phyloP scores from a whole-genome alignment of 2,113 vertebrate species.

The Myanophis thanlyinensis region DNA sequence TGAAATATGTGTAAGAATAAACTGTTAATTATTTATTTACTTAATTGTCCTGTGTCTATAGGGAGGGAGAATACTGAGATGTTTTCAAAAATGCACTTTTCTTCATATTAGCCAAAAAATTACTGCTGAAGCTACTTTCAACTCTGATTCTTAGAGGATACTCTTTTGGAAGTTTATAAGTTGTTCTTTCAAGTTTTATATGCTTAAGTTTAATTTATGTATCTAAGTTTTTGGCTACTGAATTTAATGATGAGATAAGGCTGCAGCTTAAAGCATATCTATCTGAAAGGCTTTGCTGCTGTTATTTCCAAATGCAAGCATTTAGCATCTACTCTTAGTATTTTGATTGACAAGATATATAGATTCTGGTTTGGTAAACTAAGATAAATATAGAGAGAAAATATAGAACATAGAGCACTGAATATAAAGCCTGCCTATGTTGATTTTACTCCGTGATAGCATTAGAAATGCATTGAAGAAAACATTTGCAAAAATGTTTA shows the following conservation, averaged over 20 bases:
- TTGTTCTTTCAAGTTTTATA: background rate
- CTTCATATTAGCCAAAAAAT: background rate
- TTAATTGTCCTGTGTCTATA: background rate
- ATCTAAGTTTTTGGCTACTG: background rate
- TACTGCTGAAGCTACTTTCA: background rate
- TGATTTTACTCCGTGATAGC: background rate
- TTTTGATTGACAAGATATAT: background rate
- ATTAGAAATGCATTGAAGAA: conserved; percentile 36
- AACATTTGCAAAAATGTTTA: conserved; percentile 27
- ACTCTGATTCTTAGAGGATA: background rate
- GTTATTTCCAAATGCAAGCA: background rate
- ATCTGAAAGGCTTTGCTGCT: background rate
- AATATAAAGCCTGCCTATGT: background rate
- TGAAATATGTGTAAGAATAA: background rate
- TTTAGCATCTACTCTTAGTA: background rate
- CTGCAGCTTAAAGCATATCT: background rate
- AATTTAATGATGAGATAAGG: background rate
- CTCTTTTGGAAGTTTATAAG: background rate
- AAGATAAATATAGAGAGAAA: background rate
- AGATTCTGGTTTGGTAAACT: background rate
- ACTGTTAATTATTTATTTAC: background rate
- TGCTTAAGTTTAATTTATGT: background rate
- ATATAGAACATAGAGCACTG: background rate
- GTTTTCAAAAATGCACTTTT: background rate
- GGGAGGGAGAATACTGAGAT: background rate